Evolutionary conservation across 2,797 vertebrate genomes (phyloP).

Genomic region (Carcharodon carcharias): DNA sequence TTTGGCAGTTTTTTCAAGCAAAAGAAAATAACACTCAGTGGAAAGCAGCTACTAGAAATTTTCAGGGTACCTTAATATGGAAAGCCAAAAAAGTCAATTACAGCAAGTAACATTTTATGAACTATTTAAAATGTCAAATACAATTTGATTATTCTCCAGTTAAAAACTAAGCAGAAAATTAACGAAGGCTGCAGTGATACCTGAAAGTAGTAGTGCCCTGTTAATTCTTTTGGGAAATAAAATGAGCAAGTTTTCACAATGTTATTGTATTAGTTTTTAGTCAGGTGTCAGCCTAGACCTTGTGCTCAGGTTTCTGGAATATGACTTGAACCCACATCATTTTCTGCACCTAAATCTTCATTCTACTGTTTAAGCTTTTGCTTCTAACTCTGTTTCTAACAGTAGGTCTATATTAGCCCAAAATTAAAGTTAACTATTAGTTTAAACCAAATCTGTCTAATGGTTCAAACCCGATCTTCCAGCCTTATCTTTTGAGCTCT

Average conservation of each 20-base stretch:
- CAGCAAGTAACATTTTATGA: not conserved
- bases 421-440: too few species aligned
- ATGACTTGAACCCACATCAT: too few species aligned
- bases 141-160: not conserved
- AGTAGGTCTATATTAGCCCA: too few species aligned
- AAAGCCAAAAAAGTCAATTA: not conserved
- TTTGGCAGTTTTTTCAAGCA: not conserved
- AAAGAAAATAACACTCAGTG: not conserved
- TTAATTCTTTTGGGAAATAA: conserved; percentile 3
- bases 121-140: conserved; percentile 7
- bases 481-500: too few species aligned
- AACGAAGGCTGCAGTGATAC: not conserved
- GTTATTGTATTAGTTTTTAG: not conserved
- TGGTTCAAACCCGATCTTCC: not conserved
- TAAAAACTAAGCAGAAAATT: not conserved
- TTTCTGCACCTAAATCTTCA: too few species aligned
- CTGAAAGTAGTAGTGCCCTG: too few species aligned
- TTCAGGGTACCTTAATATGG: not conserved
- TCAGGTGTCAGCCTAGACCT: too few species aligned
- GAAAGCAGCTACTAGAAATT: not conserved
- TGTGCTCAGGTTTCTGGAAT: too few species aligned
- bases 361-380: too few species aligned
- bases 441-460: too few species aligned
- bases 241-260: not conserved
- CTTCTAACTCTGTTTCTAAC: too few species aligned